phyloP scores from a whole-genome alignment of 2,888 invertebrate species.

The Metacarcinus magister region DNA sequence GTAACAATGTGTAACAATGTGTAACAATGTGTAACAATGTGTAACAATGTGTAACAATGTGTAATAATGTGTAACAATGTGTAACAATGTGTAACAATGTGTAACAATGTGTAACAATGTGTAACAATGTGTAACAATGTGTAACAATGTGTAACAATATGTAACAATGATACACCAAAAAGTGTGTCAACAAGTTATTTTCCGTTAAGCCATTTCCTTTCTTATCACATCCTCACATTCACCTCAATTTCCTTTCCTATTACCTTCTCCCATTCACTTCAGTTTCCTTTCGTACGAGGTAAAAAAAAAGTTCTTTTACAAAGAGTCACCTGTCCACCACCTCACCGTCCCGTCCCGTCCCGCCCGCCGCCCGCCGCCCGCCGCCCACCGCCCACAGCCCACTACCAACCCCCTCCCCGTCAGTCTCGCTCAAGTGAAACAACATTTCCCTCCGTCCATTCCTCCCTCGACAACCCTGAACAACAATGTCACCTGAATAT shows the following conservation, averaged over 20 bases:
- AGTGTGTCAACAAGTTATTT: too few relatives aligned
- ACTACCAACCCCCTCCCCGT: background rate
- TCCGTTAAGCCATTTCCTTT: too few relatives aligned
- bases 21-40: too few relatives aligned
- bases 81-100: too few relatives aligned
- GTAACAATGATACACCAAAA: too few relatives aligned
- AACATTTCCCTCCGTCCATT: background rate
- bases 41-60: too few relatives aligned
- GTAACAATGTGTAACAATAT: too few relatives aligned
- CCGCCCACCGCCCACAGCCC: background rate
- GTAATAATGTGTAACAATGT: too few relatives aligned
- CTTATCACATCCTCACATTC: too few relatives aligned
- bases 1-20: too few relatives aligned
- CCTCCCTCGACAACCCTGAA: background rate
- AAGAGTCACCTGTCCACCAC: background rate
- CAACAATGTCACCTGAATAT: background rate
- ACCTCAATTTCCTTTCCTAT: background rate
- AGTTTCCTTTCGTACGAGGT: background rate
- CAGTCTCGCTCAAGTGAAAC: background rate
- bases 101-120: too few relatives aligned
- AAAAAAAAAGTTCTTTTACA: background rate
- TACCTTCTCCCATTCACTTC: background rate
- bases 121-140: too few relatives aligned
- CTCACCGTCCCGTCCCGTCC: background rate
- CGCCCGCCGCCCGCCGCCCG: background rate